Evolutionary conservation across 2,888 invertebrate species (phyloP).

Genomic region (Papilio gigon): DNA sequence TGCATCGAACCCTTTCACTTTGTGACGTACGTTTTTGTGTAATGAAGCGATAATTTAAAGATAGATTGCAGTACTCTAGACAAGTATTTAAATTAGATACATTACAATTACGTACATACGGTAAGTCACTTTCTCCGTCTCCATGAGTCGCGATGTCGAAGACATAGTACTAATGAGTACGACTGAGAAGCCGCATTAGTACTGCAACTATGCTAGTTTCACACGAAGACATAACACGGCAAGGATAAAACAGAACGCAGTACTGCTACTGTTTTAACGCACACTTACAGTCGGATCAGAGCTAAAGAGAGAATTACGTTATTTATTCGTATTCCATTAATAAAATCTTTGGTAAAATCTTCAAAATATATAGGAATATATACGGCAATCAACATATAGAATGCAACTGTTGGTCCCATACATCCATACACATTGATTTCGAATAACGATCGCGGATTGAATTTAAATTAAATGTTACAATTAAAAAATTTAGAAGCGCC

Average conservation of each 20-base stretch:
- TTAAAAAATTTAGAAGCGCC: no score
- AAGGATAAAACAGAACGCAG: neutral
- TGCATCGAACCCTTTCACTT: neutral
- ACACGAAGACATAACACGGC: neutral
- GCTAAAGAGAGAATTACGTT: no score
- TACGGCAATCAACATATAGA: no score
- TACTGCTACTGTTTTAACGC: neutral
- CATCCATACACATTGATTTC: no score
- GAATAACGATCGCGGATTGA: no score
- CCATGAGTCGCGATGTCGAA: conserved; percentile 50
- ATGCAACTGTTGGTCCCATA: no score
- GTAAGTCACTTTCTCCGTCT: conserved; percentile 55
- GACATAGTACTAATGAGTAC: conserved; percentile 52
- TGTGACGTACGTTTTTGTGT: neutral
- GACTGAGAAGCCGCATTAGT: conserved; percentile 39
- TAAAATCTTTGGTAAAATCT: no score
- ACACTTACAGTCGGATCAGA: neutral
- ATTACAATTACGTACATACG: conserved; percentile 41
- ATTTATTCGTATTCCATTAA: no score
- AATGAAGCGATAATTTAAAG: neutral
- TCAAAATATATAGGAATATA: no score
- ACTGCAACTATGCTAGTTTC: conserved; percentile 11
- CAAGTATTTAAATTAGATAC: conserved; percentile 25
- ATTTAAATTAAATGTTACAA: no score
- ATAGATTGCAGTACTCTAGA: neutral